Conservation (phyloP, 2,888 invertebrate genomes). For the Cheilosia scutellata region DNA sequence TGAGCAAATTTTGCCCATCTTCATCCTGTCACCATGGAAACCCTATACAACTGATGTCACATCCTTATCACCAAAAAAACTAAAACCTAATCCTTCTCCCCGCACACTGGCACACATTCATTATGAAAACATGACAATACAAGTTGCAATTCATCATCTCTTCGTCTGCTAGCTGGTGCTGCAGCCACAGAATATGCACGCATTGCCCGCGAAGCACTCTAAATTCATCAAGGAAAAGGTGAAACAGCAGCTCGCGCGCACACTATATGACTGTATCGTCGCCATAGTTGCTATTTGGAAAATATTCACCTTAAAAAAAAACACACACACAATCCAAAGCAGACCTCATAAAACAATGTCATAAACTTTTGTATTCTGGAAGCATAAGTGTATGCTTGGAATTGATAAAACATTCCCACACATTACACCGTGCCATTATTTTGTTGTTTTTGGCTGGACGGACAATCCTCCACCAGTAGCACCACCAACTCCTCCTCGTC, state of each 20-base stretch:
- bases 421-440: constrained; percentile 77
- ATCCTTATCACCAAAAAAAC: not conserved
- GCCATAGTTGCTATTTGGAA: constrained; percentile 41
- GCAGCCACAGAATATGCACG: constrained; percentile 2
- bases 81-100: constrained; percentile 31
- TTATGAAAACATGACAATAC: constrained; percentile 65
- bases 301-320: constrained; percentile 36
- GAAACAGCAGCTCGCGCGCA: constrained; percentile 29
- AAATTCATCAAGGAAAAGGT: constrained; percentile 56
- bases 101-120: constrained; percentile 20
- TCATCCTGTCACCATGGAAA: not conserved
- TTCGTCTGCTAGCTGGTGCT: not conserved
- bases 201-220: constrained; percentile 12
- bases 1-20: no score
- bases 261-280: constrained; percentile 51
- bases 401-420: constrained; percentile 81
- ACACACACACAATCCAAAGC: constrained; percentile 60
- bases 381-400: constrained; percentile 77
- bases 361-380: constrained; percentile 75
- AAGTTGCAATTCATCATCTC: constrained; percentile 68
- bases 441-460: constrained; percentile 62
- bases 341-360: constrained; percentile 76
- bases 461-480: constrained; percentile 46
- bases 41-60: constrained; percentile 9
- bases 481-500: constrained; percentile 6